Evolutionary conservation across 2,113 vertebrate genomes (phyloP), one percentile per base, ranked within the genome.

Genomic region (Illadopsis cleaveri): DNA sequence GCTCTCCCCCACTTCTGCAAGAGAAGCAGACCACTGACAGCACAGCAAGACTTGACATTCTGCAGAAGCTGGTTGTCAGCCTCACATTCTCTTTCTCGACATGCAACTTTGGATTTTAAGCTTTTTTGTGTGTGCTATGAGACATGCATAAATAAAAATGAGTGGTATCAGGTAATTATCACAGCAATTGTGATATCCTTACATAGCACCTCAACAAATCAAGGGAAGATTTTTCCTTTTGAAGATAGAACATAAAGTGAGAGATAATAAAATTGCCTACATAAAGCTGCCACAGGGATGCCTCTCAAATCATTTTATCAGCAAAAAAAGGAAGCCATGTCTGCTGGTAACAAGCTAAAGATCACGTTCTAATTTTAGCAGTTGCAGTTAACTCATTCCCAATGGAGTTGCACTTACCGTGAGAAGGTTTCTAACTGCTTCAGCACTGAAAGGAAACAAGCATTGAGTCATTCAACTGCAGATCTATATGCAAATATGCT

Each of bases 381-480:
- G 79, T 95, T 86, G 90, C 80, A 96, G 92, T 96, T 96, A 97
- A 95, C 95, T 96, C 88, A 94, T 95, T 97, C 96, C 96, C 97
- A 97, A 86, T 96, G 94, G 96, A 97, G 90, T 91, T 96, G 86
- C 96, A 98, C 98, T 98, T 98, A 98, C 98, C 97, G 87, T 98
- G 96, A 98, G 98, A 95, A 98, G 98, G 94, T 98, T 98, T 98
- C 98, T 98, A 98, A 98, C 97, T 97, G 98, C 98, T 98, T 98
- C 97, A 96, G 98, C 98, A 98, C 98, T 98, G 98, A 98, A 98
- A 98, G 98, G 98, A 98, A 97, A 98, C 97, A 98, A 98, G 98
- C 98, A 98, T 97, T 89, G 98, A 98, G 98, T 98, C 98, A 98
- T 98, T 98, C 96, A 98, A 96, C 96, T 95, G 97, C 96, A 97